phyloP scores from a whole-genome alignment of 64 coral and sea anemone genomes.

The Acropora tenuis region DNA sequence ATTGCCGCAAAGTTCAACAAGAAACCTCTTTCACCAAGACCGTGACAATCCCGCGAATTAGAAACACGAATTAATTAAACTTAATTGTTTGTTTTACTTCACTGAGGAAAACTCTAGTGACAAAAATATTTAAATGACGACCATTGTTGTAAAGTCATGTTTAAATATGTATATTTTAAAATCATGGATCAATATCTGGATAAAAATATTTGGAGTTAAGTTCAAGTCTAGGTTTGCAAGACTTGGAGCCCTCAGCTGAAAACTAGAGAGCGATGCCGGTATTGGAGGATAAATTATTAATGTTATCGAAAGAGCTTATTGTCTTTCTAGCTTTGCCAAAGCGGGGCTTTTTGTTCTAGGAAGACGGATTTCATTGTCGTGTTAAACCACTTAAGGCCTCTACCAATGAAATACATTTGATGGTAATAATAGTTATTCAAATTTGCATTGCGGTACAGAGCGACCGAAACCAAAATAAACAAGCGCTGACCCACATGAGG shows the following conservation, averaged over 20 bases:
- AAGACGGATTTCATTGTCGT: conserved; percentile 3
- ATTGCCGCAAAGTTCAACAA: not conserved
- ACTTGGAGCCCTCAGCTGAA: too few species aligned
- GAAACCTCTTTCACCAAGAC: not conserved
- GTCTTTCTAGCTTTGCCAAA: not conserved
- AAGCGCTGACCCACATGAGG: not conserved
- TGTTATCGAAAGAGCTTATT: not conserved
- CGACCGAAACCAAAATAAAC: conserved; percentile 23
- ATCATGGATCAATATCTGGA: too few species aligned
- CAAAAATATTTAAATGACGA: not conserved
- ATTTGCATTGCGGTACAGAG: conserved; percentile 36
- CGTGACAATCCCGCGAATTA: not conserved
- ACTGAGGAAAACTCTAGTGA: not conserved
- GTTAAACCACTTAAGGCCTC: not conserved
- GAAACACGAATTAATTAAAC: not conserved
- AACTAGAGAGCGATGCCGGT: not conserved
- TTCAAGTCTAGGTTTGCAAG: too few species aligned
- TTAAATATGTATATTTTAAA: not conserved
- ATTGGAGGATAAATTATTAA: conserved; percentile 30
- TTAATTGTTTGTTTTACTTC: conserved; percentile 9
- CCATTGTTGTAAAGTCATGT: not conserved
- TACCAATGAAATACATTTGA: not conserved
- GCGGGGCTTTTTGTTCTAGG: not conserved
- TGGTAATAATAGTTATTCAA: conserved; percentile 21
- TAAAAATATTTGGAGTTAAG: too few species aligned